These are phyloP conservation scores for Drosophila yooni DNA, from an alignment of 2,888 invertebrate genomes.

Conservation along the genomic window DNA sequence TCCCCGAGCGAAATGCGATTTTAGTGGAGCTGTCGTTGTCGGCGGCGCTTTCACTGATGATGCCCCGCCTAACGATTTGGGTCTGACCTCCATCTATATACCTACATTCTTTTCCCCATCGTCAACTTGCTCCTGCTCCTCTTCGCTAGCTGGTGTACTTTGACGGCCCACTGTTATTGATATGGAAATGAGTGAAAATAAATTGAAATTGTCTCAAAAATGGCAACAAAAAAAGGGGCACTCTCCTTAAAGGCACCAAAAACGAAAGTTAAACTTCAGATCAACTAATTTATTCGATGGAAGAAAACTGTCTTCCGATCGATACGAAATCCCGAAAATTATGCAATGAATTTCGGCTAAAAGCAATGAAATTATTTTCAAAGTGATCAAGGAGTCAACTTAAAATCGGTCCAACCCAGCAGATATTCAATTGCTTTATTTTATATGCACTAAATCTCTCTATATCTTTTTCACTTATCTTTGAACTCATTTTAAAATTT, in stretches of 20 bases:
- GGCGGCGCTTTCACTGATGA: slow-evolving; percentile 4
- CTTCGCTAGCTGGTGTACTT: neutral
- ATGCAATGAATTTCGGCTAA: slow-evolving; percentile 26
- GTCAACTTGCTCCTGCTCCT: neutral
- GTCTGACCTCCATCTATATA: slow-evolving; percentile 13
- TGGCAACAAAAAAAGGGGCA: neutral
- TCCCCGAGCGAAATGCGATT: slow-evolving; percentile 73
- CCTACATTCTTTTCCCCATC: neutral
- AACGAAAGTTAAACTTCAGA: slow-evolving; percentile 18
- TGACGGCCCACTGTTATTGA: slow-evolving; percentile 64
- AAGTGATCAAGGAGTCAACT: neutral
- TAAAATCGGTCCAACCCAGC: neutral
- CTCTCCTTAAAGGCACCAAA: slow-evolving; percentile 25
- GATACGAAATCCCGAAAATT: slow-evolving; percentile 31
- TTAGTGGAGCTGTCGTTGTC: slow-evolving; percentile 50
- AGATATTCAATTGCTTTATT: neutral
- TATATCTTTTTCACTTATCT: neutral
- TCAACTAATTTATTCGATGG: slow-evolving; percentile 44
- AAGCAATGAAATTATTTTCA: neutral
- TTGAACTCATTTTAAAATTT: neutral
- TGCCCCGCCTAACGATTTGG: slow-evolving; percentile 31
- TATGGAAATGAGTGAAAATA: slow-evolving; percentile 66
- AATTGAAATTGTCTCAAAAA: slow-evolving; percentile 14
- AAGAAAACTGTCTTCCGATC: neutral
- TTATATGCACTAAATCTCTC: neutral